Base-by-base conservation (phyloP, 2,888 invertebrate species). In the Ganaspis brasiliensis region DNA sequence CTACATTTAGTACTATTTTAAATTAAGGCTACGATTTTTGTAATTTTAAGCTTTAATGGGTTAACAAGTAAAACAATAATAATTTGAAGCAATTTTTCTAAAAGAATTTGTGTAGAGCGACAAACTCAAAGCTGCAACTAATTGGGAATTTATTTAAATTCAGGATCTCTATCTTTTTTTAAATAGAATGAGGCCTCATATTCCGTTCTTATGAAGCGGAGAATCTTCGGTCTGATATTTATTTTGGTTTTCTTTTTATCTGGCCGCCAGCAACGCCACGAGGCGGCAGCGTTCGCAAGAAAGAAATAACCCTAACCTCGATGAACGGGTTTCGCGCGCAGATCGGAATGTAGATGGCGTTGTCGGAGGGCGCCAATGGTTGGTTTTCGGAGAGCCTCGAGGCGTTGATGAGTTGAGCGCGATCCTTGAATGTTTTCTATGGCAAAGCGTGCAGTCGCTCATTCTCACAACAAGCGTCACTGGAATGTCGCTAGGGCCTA, bases 311-410 rank as follows among this genome's bases (percentile, higher is more conserved):
- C 67, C 67, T 67, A 67, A 67, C 67, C 67, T 67, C 45, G 67
- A 21, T 49, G 45, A 73, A 76, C 72, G 76, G 79, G 74, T 81
- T 85, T 84, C 82, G 86, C 83, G 82, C 83, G 83, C 84, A 86
- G 87, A 89, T 89, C 81, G 90, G 90, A 90, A 90, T 89, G 85
- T 87, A 88, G 89, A 89, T 89, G 89, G 89, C 87, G 88, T 89
- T 87, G 89, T 89, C 85, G 82, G 82, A 83, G 87, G 90, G 89
- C 89, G 89, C 88, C 88, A 88, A 89, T 89, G 21, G 56, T 72
- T 35, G 12, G 59, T 8, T 67, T 52, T 73, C 8, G 40, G 40
- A 49, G 72, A 67, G 40, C 71, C 59, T 81, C 73, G 80, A 91
- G 90, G 91, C 89, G 90, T 91, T 91, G 90, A 91, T 87, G 87